These are phyloP conservation scores for Corydoras sp. DNA, from an alignment of 2,113 vertebrate species.

Conservation along the genomic window DNA sequence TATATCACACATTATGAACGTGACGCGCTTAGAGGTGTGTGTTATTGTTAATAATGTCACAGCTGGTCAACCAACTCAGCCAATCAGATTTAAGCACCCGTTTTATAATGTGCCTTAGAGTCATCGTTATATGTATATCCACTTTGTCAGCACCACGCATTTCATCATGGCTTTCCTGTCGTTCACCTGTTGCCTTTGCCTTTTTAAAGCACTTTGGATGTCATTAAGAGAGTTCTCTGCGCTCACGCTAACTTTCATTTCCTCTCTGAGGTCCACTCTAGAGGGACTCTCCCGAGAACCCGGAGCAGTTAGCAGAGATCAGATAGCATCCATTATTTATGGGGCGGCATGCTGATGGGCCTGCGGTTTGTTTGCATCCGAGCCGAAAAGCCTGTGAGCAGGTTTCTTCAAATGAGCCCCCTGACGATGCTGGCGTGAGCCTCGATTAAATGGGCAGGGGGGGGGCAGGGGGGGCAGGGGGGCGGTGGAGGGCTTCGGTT, in stretches of 20 bases:
- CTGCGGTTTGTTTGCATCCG: constrained; percentile 35
- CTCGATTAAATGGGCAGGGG: not conserved
- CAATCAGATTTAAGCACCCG: too few relatives aligned
- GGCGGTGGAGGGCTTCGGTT: not conserved
- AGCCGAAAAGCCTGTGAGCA: constrained; percentile 13
- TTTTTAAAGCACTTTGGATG: constrained; percentile 18
- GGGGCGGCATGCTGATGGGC: constrained; percentile 28
- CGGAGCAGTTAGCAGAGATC: constrained; percentile 38
- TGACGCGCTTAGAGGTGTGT: too few relatives aligned
- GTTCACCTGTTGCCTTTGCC: not conserved
- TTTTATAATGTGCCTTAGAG: too few relatives aligned
- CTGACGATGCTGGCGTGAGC: not conserved
- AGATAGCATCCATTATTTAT: constrained; percentile 44
- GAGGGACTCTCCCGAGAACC: constrained; percentile 31
- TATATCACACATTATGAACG: too few relatives aligned
- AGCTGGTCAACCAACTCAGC: too few relatives aligned
- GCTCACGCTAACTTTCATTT: constrained; percentile 7
- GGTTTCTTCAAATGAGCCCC: not conserved
- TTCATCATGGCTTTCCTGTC: not conserved
- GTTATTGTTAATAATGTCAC: too few relatives aligned
- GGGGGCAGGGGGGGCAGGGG: too few relatives aligned
- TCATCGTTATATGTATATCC: too few relatives aligned
- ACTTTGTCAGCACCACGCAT: too few relatives aligned
- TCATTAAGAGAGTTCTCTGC: constrained; percentile 11
- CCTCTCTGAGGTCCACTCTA: constrained; percentile 18